phyloP scores from a whole-genome alignment of 2,888 invertebrate species.

The Rhagophthalmus giganteus region DNA sequence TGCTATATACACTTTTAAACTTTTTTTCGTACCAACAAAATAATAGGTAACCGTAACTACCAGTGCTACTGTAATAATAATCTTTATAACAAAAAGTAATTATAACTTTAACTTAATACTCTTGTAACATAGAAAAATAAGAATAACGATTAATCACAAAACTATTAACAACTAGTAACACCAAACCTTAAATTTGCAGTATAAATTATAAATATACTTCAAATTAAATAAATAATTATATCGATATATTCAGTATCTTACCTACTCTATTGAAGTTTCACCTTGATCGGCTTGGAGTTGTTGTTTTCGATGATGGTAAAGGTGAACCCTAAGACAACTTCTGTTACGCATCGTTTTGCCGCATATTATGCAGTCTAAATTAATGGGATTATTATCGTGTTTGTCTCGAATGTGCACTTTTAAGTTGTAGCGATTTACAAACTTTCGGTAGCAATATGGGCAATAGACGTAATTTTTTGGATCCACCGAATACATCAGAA shows the following conservation, averaged over 20 bases:
- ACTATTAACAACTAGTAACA: slow-evolving; percentile 8
- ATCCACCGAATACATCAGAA: slow-evolving; percentile 46
- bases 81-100: neutral
- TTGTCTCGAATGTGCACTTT: slow-evolving; percentile 74
- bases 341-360: slow-evolving; percentile 69
- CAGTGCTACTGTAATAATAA: neutral
- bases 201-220: slow-evolving; percentile 1
- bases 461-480: slow-evolving; percentile 63
- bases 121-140: neutral
- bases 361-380: slow-evolving; percentile 69
- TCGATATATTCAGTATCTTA: too few species aligned
- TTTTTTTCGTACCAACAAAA: neutral
- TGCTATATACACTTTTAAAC: too few species aligned
- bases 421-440: slow-evolving; percentile 69
- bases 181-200: slow-evolving; percentile 5
- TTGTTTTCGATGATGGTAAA: slow-evolving; percentile 68
- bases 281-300: slow-evolving; percentile 18
- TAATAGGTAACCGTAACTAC: neutral
- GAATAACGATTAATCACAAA: slow-evolving; percentile 10
- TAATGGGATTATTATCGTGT: slow-evolving; percentile 68
- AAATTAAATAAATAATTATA: slow-evolving; percentile 14
- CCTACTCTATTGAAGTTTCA: slow-evolving; percentile 18
- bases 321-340: slow-evolving; percentile 65
- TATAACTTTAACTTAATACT: neutral
- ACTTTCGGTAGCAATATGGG: slow-evolving; percentile 65